These are phyloP conservation scores for Serilophus lunatus DNA, from an alignment of 2,113 vertebrate genomes.

Conservation along the genomic window DNA sequence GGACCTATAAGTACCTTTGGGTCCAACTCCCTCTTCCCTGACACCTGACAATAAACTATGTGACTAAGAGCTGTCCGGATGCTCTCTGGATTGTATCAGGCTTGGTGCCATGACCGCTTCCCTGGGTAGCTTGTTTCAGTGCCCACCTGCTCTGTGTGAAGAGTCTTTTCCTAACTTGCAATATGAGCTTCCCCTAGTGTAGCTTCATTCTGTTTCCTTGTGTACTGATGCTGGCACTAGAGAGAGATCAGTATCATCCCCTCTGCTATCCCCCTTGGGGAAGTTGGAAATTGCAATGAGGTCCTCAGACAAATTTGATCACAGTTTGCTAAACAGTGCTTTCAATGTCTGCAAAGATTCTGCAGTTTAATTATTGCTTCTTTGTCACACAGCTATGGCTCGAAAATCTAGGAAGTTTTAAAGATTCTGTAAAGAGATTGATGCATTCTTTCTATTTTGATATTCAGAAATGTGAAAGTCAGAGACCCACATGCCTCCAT, in stretches of 20 bases:
- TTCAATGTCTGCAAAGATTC: background rate
- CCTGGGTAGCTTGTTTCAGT: background rate
- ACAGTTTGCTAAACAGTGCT: background rate
- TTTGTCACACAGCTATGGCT: background rate
- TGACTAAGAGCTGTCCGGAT: background rate
- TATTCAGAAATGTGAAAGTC: background rate
- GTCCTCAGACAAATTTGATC: background rate
- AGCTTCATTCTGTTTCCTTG: accelerated
- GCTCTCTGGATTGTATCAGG: background rate
- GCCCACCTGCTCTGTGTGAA: no score
- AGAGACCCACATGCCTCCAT: background rate
- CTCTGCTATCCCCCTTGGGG: accelerated
- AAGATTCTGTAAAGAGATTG: background rate
- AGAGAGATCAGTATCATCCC: background rate
- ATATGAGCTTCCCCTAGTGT: background rate
- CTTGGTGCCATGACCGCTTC: background rate
- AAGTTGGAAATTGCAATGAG: background rate
- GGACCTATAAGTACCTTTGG: accelerated
- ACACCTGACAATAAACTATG: background rate
- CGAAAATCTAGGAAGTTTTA: background rate
- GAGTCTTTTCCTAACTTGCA: background rate
- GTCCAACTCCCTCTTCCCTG: background rate
- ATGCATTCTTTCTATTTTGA: background rate
- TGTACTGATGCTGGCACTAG: accelerated
- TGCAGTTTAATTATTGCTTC: background rate